These are phyloP conservation scores for Serinus canaria DNA, from an alignment of 2,113 vertebrate genomes.

Conservation along the genomic window DNA sequence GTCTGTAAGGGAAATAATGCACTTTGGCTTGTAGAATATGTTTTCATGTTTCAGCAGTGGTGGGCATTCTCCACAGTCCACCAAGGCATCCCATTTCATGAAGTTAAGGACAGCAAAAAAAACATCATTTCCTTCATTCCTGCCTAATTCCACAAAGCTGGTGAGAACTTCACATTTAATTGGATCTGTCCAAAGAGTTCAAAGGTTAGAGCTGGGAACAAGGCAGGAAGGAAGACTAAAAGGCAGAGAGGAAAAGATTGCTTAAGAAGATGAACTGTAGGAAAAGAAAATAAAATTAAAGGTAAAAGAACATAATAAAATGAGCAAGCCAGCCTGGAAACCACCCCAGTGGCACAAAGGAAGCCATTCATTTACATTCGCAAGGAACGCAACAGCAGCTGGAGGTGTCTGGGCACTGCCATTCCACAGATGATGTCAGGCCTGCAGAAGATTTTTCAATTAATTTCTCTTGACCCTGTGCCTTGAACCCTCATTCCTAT, in stretches of 20 bases:
- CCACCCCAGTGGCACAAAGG: background rate
- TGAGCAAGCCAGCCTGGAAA: background rate
- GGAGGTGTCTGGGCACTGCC: constrained; percentile 57
- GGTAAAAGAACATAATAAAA: background rate
- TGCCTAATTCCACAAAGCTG: background rate
- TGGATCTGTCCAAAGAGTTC: background rate
- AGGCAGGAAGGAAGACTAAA: background rate
- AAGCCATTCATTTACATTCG: constrained; percentile 62
- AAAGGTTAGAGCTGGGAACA: background rate
- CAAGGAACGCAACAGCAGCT: constrained; percentile 51
- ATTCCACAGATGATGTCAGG: constrained; percentile 62
- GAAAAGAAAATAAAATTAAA: background rate
- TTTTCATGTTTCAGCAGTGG: background rate
- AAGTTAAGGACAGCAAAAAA: background rate
- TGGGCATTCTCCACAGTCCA: background rate
- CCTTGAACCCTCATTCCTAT: constrained; percentile 62
- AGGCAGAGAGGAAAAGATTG: background rate
- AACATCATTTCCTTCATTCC: background rate
- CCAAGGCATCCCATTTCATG: background rate
- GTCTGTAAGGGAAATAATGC: background rate
- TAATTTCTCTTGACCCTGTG: constrained; percentile 68
- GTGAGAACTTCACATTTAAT: background rate
- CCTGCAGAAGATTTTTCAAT: constrained; percentile 67
- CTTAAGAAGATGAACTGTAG: background rate
- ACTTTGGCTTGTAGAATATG: background rate